phyloP scores from a whole-genome alignment of 1,140 invertebrate species.

The Lordiphosa stackelbergi region DNA sequence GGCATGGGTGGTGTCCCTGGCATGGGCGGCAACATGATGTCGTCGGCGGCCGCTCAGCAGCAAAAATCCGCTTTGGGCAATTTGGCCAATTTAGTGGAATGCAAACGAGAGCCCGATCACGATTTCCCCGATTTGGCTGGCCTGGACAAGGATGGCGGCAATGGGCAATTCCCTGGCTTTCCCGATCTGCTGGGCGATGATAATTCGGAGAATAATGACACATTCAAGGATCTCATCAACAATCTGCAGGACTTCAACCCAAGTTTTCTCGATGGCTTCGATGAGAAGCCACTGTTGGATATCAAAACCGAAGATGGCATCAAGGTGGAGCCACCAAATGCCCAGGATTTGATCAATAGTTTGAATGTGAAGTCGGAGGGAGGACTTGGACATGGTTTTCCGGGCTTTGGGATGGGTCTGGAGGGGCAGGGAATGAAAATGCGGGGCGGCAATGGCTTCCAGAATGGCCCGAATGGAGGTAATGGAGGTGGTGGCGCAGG shows the following conservation, averaged over 20 bases:
- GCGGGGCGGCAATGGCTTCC: constrained; percentile 41
- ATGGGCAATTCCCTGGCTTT: constrained; percentile 86
- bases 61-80: constrained; percentile 76
- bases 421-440: constrained; percentile 56
- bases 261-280: constrained; percentile 90
- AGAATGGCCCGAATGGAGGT: constrained; percentile 47
- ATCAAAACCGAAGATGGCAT: constrained; percentile 80
- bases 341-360: constrained; percentile 74
- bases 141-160: constrained; percentile 87
- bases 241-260: constrained; percentile 90
- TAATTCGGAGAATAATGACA: constrained; percentile 87
- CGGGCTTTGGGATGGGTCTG: constrained; percentile 45
- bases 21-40: constrained; percentile 62
- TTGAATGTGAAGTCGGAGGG: constrained; percentile 71
- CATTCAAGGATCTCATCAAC: constrained; percentile 92
- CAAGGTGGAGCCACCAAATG: constrained; percentile 79
- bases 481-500: constrained; percentile 33
- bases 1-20: constrained; percentile 42
- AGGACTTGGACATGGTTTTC: constrained; percentile 57
- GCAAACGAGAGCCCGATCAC: constrained; percentile 90
- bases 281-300: constrained; percentile 80
- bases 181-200: constrained; percentile 90
- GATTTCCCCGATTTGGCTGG: constrained; percentile 90
- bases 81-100: constrained; percentile 80
- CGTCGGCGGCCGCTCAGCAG: constrained; percentile 35